Evolutionary conservation across 1,140 invertebrate species (phyloP).

Genomic region (Limonius californicus): DNA sequence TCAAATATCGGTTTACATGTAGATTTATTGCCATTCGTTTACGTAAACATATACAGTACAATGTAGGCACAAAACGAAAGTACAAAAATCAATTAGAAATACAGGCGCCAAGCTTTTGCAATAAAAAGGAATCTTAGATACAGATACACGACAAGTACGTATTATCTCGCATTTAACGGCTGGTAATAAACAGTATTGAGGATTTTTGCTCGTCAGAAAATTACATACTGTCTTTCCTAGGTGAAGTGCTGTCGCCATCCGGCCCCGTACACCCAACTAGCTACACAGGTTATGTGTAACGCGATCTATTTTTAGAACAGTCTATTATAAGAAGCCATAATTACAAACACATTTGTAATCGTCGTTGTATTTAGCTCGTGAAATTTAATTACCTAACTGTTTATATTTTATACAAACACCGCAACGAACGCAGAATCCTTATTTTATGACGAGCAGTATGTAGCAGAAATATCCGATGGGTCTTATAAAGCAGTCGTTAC

Average conservation of each 20-base stretch:
- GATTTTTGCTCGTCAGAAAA: constrained; percentile 11
- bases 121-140: constrained; percentile 10
- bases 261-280: background rate
- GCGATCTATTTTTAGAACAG: constrained; percentile 10
- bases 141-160: constrained; percentile 5
- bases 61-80: background rate
- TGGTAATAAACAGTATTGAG: background rate
- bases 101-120: constrained; percentile 6
- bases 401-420: background rate
- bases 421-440: no score
- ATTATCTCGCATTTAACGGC: constrained; percentile 12
- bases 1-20: no score
- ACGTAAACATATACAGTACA: no score
- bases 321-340: constrained; percentile 6
- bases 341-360: background rate
- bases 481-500: no score
- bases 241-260: constrained; percentile 11
- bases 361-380: background rate
- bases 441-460: no score
- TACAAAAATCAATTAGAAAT: constrained; percentile 1
- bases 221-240: constrained; percentile 6
- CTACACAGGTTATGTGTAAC: constrained; percentile 7
- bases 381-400: constrained; percentile 12
- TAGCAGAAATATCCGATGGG: no score
- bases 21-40: no score